Evolutionary conservation across 2,888 invertebrate genomes (phyloP).

Genomic region (Trichopoda pennipes): DNA sequence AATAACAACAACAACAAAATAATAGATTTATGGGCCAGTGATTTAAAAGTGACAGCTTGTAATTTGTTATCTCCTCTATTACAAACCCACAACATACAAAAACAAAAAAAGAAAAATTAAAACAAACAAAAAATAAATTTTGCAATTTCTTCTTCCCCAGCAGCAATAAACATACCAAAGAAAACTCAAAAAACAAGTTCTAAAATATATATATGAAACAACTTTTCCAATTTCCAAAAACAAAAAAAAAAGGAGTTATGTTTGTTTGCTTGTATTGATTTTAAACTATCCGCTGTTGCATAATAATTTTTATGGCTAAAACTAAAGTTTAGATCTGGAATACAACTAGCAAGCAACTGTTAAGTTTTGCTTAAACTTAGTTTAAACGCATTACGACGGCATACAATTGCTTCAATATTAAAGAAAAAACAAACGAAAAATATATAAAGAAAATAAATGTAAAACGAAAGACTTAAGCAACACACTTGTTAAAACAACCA

Average conservation of each 20-base stretch:
- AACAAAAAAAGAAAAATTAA: too few species aligned
- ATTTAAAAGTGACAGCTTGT: conserved; percentile 6
- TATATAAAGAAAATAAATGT: conserved; percentile 3
- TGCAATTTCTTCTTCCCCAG: too few species aligned
- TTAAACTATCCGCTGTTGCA: conserved; percentile 26
- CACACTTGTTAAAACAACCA: conserved; percentile 57
- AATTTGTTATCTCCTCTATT: conserved; percentile 4
- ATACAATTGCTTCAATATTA: conserved; percentile 43
- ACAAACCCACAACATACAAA: too few species aligned
- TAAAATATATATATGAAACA: conserved; percentile 18
- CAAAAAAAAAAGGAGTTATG: conserved; percentile 21
- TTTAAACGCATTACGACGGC: conserved; percentile 49
- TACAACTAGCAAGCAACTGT: conserved; percentile 17
- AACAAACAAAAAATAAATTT: too few species aligned
- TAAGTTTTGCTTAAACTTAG: conserved; percentile 17
- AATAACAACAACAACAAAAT: too few species aligned
- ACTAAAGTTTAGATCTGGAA: conserved; percentile 19
- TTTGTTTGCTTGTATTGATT: not conserved
- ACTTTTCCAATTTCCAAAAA: conserved; percentile 2
- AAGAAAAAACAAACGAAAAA: not conserved
- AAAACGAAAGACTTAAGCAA: conserved; percentile 69
- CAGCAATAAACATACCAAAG: not conserved
- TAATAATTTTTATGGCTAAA: conserved; percentile 2
- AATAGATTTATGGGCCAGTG: conserved; percentile 30
- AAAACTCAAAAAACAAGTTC: not conserved